Evolutionary conservation across 2,888 invertebrate species (phyloP).

Genomic region (Embidobia sp.): DNA sequence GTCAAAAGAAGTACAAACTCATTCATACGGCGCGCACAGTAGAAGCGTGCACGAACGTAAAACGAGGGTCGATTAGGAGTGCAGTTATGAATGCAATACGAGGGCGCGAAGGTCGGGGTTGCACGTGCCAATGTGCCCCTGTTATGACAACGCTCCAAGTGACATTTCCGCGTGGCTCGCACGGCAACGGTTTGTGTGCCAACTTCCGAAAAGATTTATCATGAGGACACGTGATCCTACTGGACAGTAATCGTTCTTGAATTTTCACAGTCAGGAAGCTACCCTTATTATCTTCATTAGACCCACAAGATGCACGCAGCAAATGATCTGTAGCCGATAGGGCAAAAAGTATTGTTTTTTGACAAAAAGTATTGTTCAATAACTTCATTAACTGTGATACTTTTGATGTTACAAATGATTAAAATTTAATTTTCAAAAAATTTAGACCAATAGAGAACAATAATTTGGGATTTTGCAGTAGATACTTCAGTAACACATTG

Average conservation of each 20-base stretch:
- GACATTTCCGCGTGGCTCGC: constrained; percentile 72
- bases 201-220: constrained; percentile 75
- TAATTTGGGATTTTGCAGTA: too few species aligned
- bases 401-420: too few species aligned
- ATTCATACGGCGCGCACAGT: constrained; percentile 10
- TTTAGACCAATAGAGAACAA: too few species aligned
- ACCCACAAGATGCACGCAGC: constrained; percentile 28
- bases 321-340: too few species aligned
- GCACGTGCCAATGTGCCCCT: constrained; percentile 77
- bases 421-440: too few species aligned
- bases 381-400: too few species aligned
- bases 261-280: constrained; percentile 61
- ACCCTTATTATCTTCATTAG: constrained; percentile 63
- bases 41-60: constrained; percentile 21
- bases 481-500: too few species aligned
- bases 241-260: constrained; percentile 70
- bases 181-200: constrained; percentile 66
- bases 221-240: constrained; percentile 70
- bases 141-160: constrained; percentile 79
- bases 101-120: constrained; percentile 74
- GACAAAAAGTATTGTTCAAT: too few species aligned
- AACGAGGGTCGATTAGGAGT: constrained; percentile 60
- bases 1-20: constrained; percentile 53
- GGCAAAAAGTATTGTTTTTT: too few species aligned
- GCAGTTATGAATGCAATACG: constrained; percentile 72